Percentiles rank a stretch among this genome's conserved stretches.
phyloP scores from a whole-genome alignment of 2,113 vertebrate genomes.

The Neomonachus schauinslandi region DNA sequence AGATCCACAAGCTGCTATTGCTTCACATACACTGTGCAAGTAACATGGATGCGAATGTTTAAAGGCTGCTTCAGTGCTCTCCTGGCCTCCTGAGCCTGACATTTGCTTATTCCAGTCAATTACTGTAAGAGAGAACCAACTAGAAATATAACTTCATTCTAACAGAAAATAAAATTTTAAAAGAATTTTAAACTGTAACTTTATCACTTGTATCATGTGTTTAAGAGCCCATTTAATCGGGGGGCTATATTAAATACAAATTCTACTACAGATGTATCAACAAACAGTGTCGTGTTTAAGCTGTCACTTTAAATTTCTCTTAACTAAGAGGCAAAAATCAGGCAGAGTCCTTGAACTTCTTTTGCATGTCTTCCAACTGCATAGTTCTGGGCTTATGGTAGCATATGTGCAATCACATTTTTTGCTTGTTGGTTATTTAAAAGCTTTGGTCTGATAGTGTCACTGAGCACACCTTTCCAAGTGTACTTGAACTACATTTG shows the following conservation, averaged over 20 bases:
- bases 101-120: not conserved
- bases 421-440: constrained; percentile 1
- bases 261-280: not conserved
- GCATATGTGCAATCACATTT: not conserved
- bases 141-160: not conserved
- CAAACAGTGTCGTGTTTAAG: not conserved
- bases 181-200: not conserved
- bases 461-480: not conserved
- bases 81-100: not conserved
- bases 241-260: constrained; percentile 19
- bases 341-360: not conserved
- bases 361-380: not conserved
- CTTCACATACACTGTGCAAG: not conserved
- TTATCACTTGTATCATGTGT: not conserved
- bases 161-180: not conserved
- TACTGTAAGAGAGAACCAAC: not conserved
- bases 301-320: not conserved
- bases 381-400: not conserved
- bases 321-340: not conserved
- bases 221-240: not conserved
- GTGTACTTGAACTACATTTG: not conserved
- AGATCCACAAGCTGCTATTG: not conserved
- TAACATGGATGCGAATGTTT: not conserved
- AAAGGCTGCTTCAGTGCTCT: not conserved
- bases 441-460: not conserved